A percentile compares a stretch with the other conserved stretches of the same genome.
phyloP scores from a whole-genome alignment of 2,888 invertebrate species.

The Nymphalis polychloros region DNA sequence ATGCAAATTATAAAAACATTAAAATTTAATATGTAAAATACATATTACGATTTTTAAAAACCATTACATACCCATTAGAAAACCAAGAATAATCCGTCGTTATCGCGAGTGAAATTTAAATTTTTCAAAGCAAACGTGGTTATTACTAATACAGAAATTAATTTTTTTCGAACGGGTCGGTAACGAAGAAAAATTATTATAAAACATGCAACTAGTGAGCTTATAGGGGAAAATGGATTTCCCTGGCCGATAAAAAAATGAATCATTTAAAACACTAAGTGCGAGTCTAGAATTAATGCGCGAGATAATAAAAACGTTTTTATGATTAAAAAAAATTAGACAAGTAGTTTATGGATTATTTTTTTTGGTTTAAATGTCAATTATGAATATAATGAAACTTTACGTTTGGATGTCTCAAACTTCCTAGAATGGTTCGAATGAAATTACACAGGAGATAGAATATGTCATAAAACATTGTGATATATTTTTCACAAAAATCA shows the following conservation, averaged over 20 bases:
- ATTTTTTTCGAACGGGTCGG: slow-evolving; percentile 59
- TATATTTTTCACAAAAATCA: too few species aligned
- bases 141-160: slow-evolving; percentile 57
- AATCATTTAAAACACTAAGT: slow-evolving; percentile 16
- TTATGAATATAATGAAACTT: too few species aligned
- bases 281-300: background rate
- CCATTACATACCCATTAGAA: background rate
- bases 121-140: slow-evolving; percentile 37
- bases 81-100: background rate
- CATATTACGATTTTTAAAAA: too few species aligned
- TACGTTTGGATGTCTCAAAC: too few species aligned
- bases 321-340: too few species aligned
- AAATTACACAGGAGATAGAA: too few species aligned
- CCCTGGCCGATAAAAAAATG: slow-evolving; percentile 34
- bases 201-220: slow-evolving; percentile 54
- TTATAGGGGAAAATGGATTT: slow-evolving; percentile 35
- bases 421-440: too few species aligned
- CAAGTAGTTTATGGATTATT: too few species aligned
- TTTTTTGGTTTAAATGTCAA: too few species aligned
- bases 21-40: too few species aligned
- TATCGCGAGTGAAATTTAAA: slow-evolving; percentile 30
- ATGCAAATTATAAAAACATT: background rate
- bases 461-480: too few species aligned
- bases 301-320: background rate
- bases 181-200: slow-evolving; percentile 60